Evolutionary conservation across 1,140 invertebrate species (phyloP).

Genomic region (Halictus rubicundus): DNA sequence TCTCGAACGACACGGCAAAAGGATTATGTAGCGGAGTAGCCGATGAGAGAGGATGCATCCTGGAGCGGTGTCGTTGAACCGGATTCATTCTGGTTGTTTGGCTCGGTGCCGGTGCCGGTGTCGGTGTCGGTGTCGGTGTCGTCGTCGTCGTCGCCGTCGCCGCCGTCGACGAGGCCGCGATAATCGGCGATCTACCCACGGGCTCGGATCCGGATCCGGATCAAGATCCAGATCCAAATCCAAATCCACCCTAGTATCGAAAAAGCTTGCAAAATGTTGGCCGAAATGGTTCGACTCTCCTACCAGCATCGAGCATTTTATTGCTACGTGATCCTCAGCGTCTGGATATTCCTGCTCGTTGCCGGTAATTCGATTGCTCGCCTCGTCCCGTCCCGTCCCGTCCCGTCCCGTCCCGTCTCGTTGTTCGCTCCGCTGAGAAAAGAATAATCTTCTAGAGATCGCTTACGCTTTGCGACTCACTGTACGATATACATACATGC

Average conservation of each 20-base stretch:
- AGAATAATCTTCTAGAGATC: too few relatives aligned
- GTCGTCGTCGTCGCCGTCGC: constrained; percentile 25
- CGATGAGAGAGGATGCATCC: constrained; percentile 37
- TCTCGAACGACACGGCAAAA: not conserved
- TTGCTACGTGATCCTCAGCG: constrained; percentile 88
- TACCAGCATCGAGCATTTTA: constrained; percentile 88
- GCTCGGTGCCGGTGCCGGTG: not conserved
- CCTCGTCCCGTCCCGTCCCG: too few relatives aligned
- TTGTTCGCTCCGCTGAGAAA: too few relatives aligned
- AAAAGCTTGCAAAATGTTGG: constrained; percentile 69
- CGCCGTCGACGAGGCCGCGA: constrained; percentile 22
- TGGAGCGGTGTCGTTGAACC: constrained; percentile 31
- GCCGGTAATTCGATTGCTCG: constrained; percentile 80
- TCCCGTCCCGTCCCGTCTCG: too few relatives aligned
- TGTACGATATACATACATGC: too few relatives aligned
- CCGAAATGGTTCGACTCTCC: constrained; percentile 85
- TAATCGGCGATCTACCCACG: not conserved
- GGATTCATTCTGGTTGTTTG: constrained; percentile 16
- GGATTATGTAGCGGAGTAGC: not conserved
- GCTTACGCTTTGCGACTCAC: too few relatives aligned
- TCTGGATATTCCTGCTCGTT: constrained; percentile 89
- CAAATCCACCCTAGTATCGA: not conserved
- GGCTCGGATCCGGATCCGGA: too few relatives aligned
- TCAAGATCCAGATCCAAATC: not conserved
- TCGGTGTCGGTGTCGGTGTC: constrained; percentile 22